A percentile compares a stretch with the other conserved stretches of the same genome.
phyloP scores from a whole-genome alignment of 2,113 vertebrate genomes.

The Argyrosomus japonicus region DNA sequence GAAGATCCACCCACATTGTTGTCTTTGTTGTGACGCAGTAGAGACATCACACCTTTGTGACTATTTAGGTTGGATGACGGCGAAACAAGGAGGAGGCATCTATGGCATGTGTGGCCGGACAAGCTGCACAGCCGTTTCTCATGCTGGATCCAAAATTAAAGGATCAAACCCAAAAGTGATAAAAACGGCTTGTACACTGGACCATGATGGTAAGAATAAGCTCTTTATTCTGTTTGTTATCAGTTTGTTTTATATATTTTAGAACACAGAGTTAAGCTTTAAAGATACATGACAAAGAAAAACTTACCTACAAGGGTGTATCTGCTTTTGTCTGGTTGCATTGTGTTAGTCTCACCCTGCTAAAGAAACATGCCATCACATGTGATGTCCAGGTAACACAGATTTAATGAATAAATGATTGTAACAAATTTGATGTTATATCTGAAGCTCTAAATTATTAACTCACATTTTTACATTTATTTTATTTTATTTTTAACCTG shows the following conservation, averaged over 20 bases:
- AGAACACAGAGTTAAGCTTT: background rate
- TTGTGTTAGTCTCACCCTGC: background rate
- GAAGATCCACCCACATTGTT: constrained; percentile 21
- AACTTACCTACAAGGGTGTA: background rate
- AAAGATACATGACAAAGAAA: background rate
- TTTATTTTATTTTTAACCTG: too few relatives aligned
- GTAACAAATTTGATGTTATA: background rate
- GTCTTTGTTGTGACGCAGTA: background rate
- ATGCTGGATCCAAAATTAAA: background rate
- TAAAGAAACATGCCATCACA: background rate
- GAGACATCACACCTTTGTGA: background rate
- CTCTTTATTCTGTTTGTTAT: background rate
- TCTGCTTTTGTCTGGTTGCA: background rate
- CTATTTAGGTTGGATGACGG: background rate
- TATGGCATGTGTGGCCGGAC: background rate
- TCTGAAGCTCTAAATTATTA: background rate
- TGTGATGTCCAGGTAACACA: background rate
- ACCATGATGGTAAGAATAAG: constrained; percentile 54
- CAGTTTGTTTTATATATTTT: background rate
- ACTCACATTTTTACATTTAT: too few relatives aligned
- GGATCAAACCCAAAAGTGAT: background rate
- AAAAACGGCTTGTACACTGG: background rate
- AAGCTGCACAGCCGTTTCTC: background rate
- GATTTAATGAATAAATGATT: background rate
- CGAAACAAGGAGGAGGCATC: constrained; percentile 5